Evolutionary conservation across 2,113 vertebrate species (phyloP), one percentile per base, ranked within the genome.

Genomic region (Electrona antarctica): DNA sequence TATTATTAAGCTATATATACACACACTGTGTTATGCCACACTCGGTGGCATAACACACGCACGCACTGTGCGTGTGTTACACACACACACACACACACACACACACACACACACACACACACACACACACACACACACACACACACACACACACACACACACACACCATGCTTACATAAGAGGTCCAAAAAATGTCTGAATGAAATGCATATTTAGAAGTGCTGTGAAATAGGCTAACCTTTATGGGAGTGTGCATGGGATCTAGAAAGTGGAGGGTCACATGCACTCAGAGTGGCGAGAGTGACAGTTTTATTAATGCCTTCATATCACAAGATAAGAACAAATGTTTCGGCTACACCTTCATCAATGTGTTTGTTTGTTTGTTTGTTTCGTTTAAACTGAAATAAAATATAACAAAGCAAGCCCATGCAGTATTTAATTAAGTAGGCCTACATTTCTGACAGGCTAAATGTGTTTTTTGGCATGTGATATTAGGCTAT

Each of bases 161-260:
- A 41, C 33, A 41, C 33, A 41, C 33, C 14, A 7, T n/a, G 50
- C 8, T 55, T 66, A 55, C 12, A 33, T 14, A 55, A 66, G 28
- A 13, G 67, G 49, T 33, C 0, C 28, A 56, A 52, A 61, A 4
- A 28, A 51, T 1, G 29, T 69, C 46, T 60, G 47, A 68, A 55
- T 66, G 45, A 29, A 67, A 54, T 67, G 48, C 33, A 67, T 11
- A 54, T 54, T 54, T 54, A 55, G 7, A 21, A n/a, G 63, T 4
- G 45, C 21, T 64, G 13, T 29, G 12, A 58, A 72, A 52, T 6
- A 6, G 33, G 33, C 33, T 41, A 58, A 28, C 21, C 7, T 28
- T 10, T 41, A 41, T 54, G 51, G 12, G 11, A 54, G 11, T 54
- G 13, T 54, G 51, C n/a, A n/a, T 50, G 49, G 49, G 8, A 54